Evolutionary conservation across 2,888 invertebrate genomes (phyloP).

Genomic region (Acleris emargana): DNA sequence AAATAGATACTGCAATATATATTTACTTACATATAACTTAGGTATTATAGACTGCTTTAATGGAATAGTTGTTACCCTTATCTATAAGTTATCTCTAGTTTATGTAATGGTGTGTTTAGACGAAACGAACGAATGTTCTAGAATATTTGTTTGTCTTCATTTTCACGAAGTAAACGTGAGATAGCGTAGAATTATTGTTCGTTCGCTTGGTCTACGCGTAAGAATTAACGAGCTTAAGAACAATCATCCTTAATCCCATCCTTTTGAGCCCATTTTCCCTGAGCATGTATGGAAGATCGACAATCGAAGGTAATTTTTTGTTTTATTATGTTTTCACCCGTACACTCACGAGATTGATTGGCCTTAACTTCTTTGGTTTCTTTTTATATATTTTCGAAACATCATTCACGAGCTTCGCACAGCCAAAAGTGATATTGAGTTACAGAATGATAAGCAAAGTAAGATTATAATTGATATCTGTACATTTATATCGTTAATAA

Average conservation of each 20-base stretch:
- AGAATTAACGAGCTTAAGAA: constrained; percentile 46
- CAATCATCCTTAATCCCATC: constrained; percentile 57
- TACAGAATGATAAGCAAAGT: no score
- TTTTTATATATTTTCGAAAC: constrained; percentile 1
- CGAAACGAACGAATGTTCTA: no score
- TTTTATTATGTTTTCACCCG: constrained; percentile 52
- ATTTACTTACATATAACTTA: constrained; percentile 15
- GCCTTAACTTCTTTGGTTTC: background rate
- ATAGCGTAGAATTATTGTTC: no score
- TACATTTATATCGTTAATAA: no score
- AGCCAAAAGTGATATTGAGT: background rate
- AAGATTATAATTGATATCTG: no score
- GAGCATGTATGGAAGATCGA: constrained; percentile 78
- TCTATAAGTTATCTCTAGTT: constrained; percentile 47
- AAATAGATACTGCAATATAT: constrained; percentile 19
- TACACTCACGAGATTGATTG: constrained; percentile 20
- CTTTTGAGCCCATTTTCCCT: constrained; percentile 55
- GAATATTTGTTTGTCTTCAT: no score
- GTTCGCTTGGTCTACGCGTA: no score
- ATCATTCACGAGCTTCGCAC: background rate
- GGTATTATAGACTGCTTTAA: constrained; percentile 54
- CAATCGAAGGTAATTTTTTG: constrained; percentile 72
- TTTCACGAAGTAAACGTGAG: no score
- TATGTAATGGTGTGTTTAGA: constrained; percentile 40
- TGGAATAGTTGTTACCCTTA: constrained; percentile 54